Conservation (phyloP, 2,888 invertebrate genomes). For the Xestobium rufovillosum region DNA sequence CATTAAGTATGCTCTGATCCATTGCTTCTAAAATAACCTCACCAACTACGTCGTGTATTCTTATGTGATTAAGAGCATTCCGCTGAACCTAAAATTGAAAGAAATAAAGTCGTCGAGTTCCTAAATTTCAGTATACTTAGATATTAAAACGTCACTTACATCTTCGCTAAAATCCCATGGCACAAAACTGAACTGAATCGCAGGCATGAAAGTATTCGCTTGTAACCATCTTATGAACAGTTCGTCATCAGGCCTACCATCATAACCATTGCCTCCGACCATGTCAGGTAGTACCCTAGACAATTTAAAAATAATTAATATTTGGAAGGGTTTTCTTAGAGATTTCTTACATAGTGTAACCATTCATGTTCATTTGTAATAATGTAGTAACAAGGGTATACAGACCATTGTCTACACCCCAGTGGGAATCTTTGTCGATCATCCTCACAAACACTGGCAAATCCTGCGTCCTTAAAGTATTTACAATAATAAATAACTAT, state of each 20-base stretch:
- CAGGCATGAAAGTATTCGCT: slow-evolving; percentile 68
- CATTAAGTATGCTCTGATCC: slow-evolving; percentile 50
- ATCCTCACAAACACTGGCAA: slow-evolving; percentile 66
- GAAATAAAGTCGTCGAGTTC: slow-evolving; percentile 56
- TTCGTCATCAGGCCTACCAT: slow-evolving; percentile 50
- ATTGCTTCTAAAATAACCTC: slow-evolving; percentile 57
- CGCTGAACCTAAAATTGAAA: too few species aligned
- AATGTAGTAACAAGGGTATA: slow-evolving; percentile 65
- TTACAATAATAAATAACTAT: too few species aligned
- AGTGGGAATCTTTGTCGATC: slow-evolving; percentile 68
- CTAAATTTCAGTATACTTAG: too few species aligned
- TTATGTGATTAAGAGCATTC: too few species aligned
- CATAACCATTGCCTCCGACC: slow-evolving; percentile 28
- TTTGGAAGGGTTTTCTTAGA: too few species aligned
- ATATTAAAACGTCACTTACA: too few species aligned
- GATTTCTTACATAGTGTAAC: slow-evolving; percentile 39
- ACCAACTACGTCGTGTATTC: slow-evolving; percentile 56
- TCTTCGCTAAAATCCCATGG: slow-evolving; percentile 71
- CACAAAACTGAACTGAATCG: slow-evolving; percentile 69
- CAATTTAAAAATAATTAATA: too few species aligned
- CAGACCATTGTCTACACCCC: slow-evolving; percentile 64
- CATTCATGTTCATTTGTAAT: slow-evolving; percentile 50
- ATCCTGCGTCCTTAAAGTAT: slow-evolving; percentile 62
- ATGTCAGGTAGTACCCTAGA: slow-evolving; percentile 11
- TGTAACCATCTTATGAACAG: slow-evolving; percentile 73